Evolutionary conservation across 2,113 vertebrate genomes (phyloP).

Genomic region (Erythrocercus mccallii): DNA sequence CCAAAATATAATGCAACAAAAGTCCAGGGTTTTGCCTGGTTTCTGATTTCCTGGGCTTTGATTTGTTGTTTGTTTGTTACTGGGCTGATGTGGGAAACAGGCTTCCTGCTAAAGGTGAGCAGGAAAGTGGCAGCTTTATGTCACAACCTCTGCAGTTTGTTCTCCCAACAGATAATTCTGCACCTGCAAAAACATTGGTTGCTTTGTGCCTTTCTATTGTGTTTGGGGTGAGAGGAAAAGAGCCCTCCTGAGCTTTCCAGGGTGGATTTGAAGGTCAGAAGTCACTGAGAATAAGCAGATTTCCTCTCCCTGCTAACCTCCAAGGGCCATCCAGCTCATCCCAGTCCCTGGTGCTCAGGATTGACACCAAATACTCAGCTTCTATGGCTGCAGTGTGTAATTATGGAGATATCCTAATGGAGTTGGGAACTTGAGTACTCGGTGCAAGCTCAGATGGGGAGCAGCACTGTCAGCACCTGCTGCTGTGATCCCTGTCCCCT

Average conservation of each 20-base stretch:
- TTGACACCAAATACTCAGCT: not conserved
- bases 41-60: not conserved
- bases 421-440: not conserved
- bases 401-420: not conserved
- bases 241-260: not conserved
- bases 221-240: not conserved
- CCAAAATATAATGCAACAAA: not conserved
- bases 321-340: not conserved
- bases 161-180: constrained; percentile 6
- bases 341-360: not conserved
- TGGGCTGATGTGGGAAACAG: not conserved
- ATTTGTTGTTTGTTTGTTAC: not conserved
- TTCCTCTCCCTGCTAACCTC: not conserved
- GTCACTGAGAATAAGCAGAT: constrained; percentile 9
- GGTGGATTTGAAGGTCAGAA: not conserved
- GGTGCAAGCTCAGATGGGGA: not conserved
- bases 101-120: not conserved
- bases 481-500: not conserved
- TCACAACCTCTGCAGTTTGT: not conserved
- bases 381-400: rapidly evolving
- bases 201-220: not conserved
- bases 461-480: not conserved
- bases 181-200: constrained; percentile 42
- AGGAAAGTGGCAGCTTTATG: not conserved
- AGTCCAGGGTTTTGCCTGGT: rapidly evolving